phyloP scores from a whole-genome alignment of 2,113 vertebrate species.

The Leptobrachium ailaonicum region DNA sequence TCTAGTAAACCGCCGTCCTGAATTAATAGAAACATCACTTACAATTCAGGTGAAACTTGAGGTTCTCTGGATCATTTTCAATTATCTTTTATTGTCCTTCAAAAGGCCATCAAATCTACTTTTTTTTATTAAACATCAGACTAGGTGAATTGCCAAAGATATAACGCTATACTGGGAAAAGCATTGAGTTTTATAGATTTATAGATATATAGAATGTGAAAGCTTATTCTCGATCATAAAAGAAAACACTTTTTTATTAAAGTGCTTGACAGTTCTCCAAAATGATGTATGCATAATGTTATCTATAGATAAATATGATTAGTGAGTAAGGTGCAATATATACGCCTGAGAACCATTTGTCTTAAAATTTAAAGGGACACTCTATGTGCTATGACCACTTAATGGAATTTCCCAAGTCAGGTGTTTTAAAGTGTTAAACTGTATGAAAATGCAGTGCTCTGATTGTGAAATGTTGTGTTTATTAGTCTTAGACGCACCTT shows the following conservation, averaged over 20 bases:
- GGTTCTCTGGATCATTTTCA: slow-evolving; percentile 22
- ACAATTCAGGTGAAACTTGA: slow-evolving; percentile 1
- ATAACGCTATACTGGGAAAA: background rate
- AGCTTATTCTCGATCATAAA: background rate
- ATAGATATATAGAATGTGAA: background rate
- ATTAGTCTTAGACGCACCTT: no score
- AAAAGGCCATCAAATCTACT: slow-evolving; percentile 13
- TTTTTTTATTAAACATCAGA: slow-evolving; percentile 7
- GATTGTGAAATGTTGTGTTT: no score
- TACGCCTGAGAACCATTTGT: no score
- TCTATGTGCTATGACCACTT: no score
- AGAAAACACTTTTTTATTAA: background rate
- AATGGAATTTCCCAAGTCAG: no score
- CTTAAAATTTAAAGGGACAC: no score
- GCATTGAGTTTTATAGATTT: background rate
- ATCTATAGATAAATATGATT: no score
- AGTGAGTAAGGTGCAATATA: no score
- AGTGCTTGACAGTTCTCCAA: no score
- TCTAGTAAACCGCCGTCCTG: background rate
- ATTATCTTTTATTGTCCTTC: slow-evolving; percentile 25
- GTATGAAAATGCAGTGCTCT: no score
- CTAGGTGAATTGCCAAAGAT: background rate
- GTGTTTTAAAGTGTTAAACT: no score
- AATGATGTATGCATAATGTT: no score
- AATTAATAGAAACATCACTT: slow-evolving; percentile 20